Conservation (phyloP, 2,888 invertebrate species). For the Cerceris rybyensis region DNA sequence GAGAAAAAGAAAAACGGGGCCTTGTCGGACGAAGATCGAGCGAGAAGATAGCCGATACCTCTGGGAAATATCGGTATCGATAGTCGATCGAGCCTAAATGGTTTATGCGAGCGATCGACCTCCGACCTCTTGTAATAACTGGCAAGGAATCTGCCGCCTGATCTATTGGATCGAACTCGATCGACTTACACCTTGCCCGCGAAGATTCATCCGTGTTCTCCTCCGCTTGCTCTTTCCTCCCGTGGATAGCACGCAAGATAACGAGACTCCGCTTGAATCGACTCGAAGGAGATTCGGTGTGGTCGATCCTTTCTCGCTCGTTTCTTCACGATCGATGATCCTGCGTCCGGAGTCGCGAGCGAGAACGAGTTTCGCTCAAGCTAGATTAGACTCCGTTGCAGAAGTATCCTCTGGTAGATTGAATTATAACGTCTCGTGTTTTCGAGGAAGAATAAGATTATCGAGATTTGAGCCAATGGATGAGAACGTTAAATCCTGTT, state of each 20-base stretch:
- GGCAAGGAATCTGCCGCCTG: constrained; percentile 77
- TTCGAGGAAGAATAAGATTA: constrained; percentile 35
- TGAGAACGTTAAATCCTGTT: constrained; percentile 6
- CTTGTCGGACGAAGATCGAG: constrained; percentile 73
- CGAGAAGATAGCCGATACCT: constrained; percentile 75
- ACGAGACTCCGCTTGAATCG: constrained; percentile 21
- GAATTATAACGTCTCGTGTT: constrained; percentile 39
- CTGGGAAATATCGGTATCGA: constrained; percentile 81
- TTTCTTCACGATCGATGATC: constrained; percentile 35
- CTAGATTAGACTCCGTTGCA: constrained; percentile 37
- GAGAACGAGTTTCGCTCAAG: constrained; percentile 10
- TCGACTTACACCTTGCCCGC: constrained; percentile 77
- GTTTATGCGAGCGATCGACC: constrained; percentile 81
- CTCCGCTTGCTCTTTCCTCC: constrained; percentile 18
- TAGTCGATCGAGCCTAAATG: constrained; percentile 80
- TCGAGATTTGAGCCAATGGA: constrained; percentile 22
- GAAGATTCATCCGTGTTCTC: constrained; percentile 57
- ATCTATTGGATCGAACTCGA: constrained; percentile 78
- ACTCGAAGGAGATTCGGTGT: constrained; percentile 47
- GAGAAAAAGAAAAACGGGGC: constrained; percentile 49
- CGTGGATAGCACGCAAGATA: constrained; percentile 39
- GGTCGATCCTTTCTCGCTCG: constrained; percentile 44
- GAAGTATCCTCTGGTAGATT: constrained; percentile 7
- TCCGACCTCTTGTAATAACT: constrained; percentile 79
- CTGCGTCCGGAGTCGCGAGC: constrained; percentile 18